Evolutionary conservation across 2,113 vertebrate species (phyloP).

Genomic region (Sula dactylatra): DNA sequence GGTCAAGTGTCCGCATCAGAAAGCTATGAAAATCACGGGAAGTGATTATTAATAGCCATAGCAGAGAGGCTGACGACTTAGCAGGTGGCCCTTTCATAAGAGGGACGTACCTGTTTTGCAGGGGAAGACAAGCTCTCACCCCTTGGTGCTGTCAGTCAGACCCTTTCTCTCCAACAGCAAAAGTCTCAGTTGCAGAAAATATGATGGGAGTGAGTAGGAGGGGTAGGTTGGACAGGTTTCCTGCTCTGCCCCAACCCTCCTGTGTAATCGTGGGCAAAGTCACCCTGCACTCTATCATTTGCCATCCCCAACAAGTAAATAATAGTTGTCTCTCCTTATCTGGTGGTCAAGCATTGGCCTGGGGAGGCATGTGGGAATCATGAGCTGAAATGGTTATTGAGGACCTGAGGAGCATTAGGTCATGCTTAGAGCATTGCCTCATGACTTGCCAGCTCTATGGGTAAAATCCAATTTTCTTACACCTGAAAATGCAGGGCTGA

Average conservation of each 20-base stretch:
- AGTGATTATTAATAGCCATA: slow-evolving; percentile 32
- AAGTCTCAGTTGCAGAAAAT: neutral
- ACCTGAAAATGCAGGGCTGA: neutral
- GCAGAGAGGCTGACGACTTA: neutral
- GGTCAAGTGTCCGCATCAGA: neutral
- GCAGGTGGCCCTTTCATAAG: neutral
- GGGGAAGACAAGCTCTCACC: neutral
- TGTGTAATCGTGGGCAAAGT: neutral
- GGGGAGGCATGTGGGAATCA: fast-evolving
- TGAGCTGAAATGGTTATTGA: neutral
- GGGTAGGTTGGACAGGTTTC: neutral
- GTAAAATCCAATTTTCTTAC: neutral
- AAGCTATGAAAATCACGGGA: slow-evolving; percentile 12
- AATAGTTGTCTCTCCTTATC: neutral
- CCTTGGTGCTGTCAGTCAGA: slow-evolving; percentile 18
- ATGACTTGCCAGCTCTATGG: neutral
- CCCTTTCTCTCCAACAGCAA: neutral
- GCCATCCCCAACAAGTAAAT: neutral
- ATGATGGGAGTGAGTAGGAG: fast-evolving
- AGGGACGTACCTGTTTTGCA: neutral
- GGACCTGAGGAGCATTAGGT: neutral
- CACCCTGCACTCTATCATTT: neutral
- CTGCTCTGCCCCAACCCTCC: neutral
- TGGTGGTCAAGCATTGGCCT: neutral
- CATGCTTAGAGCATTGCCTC: no score